Evolutionary conservation across 2,888 invertebrate genomes (phyloP).

Genomic region (Agrilus biguttatus): DNA sequence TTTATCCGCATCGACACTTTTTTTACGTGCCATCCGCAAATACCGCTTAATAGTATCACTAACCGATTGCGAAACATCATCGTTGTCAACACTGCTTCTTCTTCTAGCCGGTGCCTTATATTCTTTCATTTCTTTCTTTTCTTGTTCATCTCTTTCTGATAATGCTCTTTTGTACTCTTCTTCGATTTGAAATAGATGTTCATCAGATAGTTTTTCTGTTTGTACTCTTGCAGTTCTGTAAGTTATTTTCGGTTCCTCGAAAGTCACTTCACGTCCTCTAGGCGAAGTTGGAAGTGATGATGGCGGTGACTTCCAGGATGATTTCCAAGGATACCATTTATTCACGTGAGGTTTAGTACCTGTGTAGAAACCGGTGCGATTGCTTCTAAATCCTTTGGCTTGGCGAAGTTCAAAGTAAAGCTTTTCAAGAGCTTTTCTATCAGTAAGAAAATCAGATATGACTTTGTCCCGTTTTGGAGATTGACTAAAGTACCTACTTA

Average conservation of each 20-base stretch:
- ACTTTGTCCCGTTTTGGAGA: constrained; percentile 51
- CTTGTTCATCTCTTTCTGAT: constrained; percentile 32
- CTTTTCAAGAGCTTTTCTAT: constrained; percentile 57
- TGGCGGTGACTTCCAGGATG: too few relatives aligned
- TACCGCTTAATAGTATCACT: constrained; percentile 79
- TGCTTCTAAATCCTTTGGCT: constrained; percentile 41
- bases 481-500: constrained; percentile 52
- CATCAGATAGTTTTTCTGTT: constrained; percentile 45
- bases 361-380: constrained; percentile 20
- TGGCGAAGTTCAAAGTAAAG: constrained; percentile 59
- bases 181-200: constrained; percentile 34
- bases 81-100: constrained; percentile 68
- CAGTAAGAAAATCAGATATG: constrained; percentile 56
- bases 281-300: too few relatives aligned
- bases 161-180: constrained; percentile 31
- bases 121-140: constrained; percentile 16
- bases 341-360: constrained; percentile 6
- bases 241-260: too few relatives aligned
- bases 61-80: constrained; percentile 74
- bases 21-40: constrained; percentile 74
- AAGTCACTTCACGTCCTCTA: too few relatives aligned
- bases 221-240: constrained; percentile 40
- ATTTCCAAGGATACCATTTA: too few relatives aligned
- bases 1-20: constrained; percentile 69
- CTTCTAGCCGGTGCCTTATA: constrained; percentile 27